Percentiles rank a stretch among this genome's conserved stretches.
These are phyloP conservation scores for Meliscaeva auricollis DNA, from an alignment of 2,888 invertebrate genomes.

Conservation along the genomic window DNA sequence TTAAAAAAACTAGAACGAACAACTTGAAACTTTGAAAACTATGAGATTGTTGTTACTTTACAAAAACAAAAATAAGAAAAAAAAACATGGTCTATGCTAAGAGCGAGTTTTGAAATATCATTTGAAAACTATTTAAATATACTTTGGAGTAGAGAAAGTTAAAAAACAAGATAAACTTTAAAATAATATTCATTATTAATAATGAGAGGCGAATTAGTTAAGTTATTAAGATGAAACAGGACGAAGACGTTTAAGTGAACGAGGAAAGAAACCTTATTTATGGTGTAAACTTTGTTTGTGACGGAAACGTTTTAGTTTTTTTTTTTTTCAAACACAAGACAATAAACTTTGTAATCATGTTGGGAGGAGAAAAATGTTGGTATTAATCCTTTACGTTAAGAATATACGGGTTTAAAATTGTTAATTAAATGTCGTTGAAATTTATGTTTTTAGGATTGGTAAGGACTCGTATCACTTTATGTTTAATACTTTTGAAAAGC, in stretches of 20 bases:
- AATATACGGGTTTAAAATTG: too few species aligned
- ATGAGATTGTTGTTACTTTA: conserved; percentile 6
- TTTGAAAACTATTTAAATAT: conserved; percentile 33
- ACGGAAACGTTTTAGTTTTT: background rate
- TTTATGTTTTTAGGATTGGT: too few species aligned
- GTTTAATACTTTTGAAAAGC: too few species aligned
- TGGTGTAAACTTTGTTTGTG: conserved; percentile 1
- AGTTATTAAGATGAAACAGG: conserved; percentile 11
- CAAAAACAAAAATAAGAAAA: background rate
- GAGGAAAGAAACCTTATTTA: background rate
- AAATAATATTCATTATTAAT: conserved; percentile 24
- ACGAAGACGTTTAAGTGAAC: background rate
- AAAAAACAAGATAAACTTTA: background rate
- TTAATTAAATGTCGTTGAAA: too few species aligned
- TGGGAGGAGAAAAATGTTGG: too few species aligned
- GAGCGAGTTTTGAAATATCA: conserved; percentile 41
- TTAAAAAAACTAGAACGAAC: conserved; percentile 34
- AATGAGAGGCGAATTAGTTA: conserved; percentile 9
- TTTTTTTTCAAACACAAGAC: background rate
- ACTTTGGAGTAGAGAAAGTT: too few species aligned
- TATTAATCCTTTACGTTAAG: too few species aligned
- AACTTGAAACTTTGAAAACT: conserved; percentile 53
- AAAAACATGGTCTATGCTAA: conserved; percentile 3
- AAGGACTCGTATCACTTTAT: too few species aligned
- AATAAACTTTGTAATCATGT: background rate